Base-by-base conservation (phyloP, 2,888 invertebrate genomes). In the Unio pictorum region DNA sequence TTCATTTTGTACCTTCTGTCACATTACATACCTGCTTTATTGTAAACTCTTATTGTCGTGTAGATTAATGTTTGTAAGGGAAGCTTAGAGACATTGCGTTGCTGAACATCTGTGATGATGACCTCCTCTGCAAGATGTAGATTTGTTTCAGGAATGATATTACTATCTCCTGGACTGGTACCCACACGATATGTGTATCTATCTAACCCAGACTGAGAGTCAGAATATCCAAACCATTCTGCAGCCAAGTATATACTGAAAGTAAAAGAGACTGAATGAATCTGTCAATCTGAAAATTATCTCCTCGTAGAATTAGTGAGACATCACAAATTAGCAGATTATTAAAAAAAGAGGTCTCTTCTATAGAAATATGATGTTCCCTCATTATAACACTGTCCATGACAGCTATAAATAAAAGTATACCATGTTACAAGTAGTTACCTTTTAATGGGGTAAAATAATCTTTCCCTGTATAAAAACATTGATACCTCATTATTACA, bases 21-120 rank as follows among this genome's bases (percentile, higher is more conserved):
- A 20, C 4, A 26, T 59, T 23, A 18, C 56, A 59, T 65, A 80
- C 81, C 80, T 59, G 81, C 81, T 66, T 77, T 76, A 57, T 80
- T 81, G 58, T 75, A 77, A 2, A 75, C 79, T 28, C 76, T 68
- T 18, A 81, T 70, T 23, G 80, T 79, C 7, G 71, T 64, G 67
- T 75, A 80, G 28, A 81, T 68, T 4, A 61, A 59, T 17, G 34
- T 70, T 2, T 64, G 72, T 0, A 73, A 64, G 18, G 76, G 78
- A 4, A 78, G 68, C 15, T 45, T 45, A 45, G 45, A 45, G 45
- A 45, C 15, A 15, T 45, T 45, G 15, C 45, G 45, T 45, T 34
- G 59, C 4, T 60, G 55, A 17, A 73, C 15, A 28, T 71, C 61
- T 15, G 71, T 58, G 15, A 55, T 45, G 15, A 68, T 70, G 4